phyloP scores from a whole-genome alignment of 2,113 vertebrate genomes.

The Chrysochloris asiatica region DNA sequence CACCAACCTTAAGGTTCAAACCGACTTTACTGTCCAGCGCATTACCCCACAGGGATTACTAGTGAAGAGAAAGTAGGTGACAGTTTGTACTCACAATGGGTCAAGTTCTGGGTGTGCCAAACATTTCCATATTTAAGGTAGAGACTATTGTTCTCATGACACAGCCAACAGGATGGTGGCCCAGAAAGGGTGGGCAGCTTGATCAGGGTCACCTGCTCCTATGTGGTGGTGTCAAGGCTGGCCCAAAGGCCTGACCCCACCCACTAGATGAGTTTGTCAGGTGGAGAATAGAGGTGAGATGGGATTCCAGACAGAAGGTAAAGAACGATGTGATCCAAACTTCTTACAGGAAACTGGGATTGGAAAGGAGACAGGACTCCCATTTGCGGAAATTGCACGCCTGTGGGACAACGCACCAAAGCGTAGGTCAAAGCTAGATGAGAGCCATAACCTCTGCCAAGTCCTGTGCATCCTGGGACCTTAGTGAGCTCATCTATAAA shows the following conservation, averaged over 20 bases:
- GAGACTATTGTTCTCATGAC: background rate
- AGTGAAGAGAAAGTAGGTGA: background rate
- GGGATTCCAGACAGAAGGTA: background rate
- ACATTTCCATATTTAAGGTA: background rate
- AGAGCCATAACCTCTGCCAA: background rate
- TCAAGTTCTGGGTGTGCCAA: background rate
- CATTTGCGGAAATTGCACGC: background rate
- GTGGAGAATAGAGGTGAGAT: background rate
- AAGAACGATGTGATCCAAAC: background rate
- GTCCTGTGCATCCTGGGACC: background rate
- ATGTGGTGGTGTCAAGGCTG: background rate
- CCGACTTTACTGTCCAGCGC: too few species aligned
- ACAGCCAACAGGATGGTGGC: background rate
- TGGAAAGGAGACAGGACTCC: background rate
- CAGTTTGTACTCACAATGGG: fast-evolving
- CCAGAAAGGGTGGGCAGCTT: background rate
- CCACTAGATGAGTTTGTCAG: background rate
- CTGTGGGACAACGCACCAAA: background rate
- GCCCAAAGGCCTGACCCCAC: background rate
- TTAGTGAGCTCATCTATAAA: too few species aligned
- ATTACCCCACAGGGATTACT: background rate
- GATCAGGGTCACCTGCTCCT: background rate
- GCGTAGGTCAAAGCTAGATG: background rate
- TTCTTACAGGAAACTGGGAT: background rate
- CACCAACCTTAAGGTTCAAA: too few species aligned